Evolutionary conservation across 2,797 vertebrate genomes (phyloP), one percentile per base, ranked within the genome.

Genomic region (Malacoctenus gilli): DNA sequence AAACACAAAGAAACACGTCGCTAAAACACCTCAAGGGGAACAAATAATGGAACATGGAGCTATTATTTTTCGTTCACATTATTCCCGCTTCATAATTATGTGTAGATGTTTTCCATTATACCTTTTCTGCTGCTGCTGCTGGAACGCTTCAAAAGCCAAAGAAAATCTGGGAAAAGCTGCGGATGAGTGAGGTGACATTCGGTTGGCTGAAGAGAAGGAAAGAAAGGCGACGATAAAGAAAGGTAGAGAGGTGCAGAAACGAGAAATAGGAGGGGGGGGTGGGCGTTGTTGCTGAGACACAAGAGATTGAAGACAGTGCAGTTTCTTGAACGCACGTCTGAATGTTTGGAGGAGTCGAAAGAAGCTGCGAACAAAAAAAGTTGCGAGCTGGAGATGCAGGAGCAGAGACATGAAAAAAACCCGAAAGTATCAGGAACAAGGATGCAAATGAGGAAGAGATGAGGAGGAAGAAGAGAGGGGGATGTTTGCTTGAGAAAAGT

Each of bases 401-500:
- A 72, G 65, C 64, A 52, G 60, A 43, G 72, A 80, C 61, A 70
- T 61, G 37, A 65, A 59, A 11, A 23, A 44, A 25, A 44, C 28
- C 34, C 31, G 41, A 43, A 37, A 68, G 57, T 22, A n/a, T 32
- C 42, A 67, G 50, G 71, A 76, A 73, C 59, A 68, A 68, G 59
- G 62, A 85, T 85, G 82, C 77, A 81, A 85, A 86, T 83, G 75
- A 88, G 81, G 58, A 46, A 32, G 38, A 61, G 58, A 70, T 59
- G 59, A 65, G 43, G 59, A 51, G 52, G 47, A 47, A 44, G 40
- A 64, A 12, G 57, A 38, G 39, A 42, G 66, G 30, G 46, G 57
- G 48, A 68, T 75, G 79, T 77, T 80, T 79, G 77, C 75, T 64
- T 21, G 67, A 74, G 72, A 76, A 85, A 88, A 87, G 81, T 88